Evolutionary conservation across 2,797 vertebrate species (phyloP), one percentile per base, ranked within the genome.

Genomic region (Oophaga sylvatica): DNA sequence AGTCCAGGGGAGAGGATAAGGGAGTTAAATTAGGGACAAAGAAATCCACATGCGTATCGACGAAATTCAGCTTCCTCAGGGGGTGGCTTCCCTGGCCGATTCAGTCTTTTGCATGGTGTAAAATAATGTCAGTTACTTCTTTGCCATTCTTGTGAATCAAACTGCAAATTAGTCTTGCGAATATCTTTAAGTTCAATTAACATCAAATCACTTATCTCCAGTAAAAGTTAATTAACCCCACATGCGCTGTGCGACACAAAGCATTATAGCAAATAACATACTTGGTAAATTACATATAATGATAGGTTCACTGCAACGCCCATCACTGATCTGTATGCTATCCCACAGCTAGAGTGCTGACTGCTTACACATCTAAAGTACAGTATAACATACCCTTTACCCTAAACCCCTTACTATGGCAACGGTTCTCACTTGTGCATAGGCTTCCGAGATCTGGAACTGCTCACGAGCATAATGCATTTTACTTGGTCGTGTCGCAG

Each of bases 401-500:
- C 22, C 71, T 45, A 59, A 45, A 60, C 70, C n/a, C 59, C 16
- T 84, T 73, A 26, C 83, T 59, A 77, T 84, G 26, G 83, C 0
- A 84, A 77, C 71, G 12, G 16, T 10, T 53, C 35, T 53, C 22
- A 63, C 63, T 84, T 76, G 57, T 60, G 35, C 41, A 19, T 41
- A 73, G 67, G 68, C 29, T 85, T 65, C 53, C 17, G 63, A 22
- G 76, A 20, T 59, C 84, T 80, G 53, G 56, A 59, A 70, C 59
- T 59, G 31, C 20, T 35, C 57, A 45, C 7, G 31, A 67, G 19
- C 31, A 80, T 65, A 86, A 86, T 80, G 53, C 84, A 63, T 48
- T 70, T 60, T 48, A 80, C 56, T 86, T 4, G 35, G 22, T 29
- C n/a, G 84, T 41, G n/a, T 62, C 17, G 19, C 31, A 71, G 85